Evolutionary conservation across 2,888 invertebrate genomes (phyloP), one percentile per base, ranked within the genome.

Genomic region (Eledone cirrhosa): DNA sequence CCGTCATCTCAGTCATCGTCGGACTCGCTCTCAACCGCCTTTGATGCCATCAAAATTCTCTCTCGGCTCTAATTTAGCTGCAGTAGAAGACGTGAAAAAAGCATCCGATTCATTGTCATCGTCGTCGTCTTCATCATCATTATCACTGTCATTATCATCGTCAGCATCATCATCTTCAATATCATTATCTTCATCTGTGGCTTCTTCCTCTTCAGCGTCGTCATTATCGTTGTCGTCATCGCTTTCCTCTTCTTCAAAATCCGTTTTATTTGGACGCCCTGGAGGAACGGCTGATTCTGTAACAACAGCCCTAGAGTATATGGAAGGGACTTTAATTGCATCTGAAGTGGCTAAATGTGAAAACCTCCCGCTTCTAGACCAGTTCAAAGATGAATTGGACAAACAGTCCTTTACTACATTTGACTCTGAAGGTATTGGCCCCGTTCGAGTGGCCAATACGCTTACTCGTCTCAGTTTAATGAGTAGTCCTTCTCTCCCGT

Each of bases 181-280:
- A n/a, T n/a, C 72, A 72, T 72, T 41, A 16, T 33, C 41, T 41
- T 72, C 72, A 72, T 72, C 72, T 41, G 31, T 41, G n/a, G n/a
- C 41, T 72, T 31, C 41, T 33, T 31, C 72, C 72, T 31, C 72
- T 41, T n/a, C 72, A 19, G 31, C 72, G 11, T 72, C 63, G 11
- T 13, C 63, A 22, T 13, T 22, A 63, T n/a, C 63, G 27, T 63
- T 41, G 24, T 72, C 72, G 41, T 72, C 72, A 22, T 72, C 24
- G 7, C 41, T 72, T 19, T 72, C 67, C 27, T 67, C 41, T 33
- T 69, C 69, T 69, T 69, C 69, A 31, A 69, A 69, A 11, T 69
- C 69, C 22, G n/a, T 69, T 41, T 69, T 69, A 29, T 69, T 69
- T 41, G 69, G 69, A 69, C 69, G 69, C 13, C 72, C 72, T 72